These are phyloP conservation scores for Pithys albifrons DNA, from an alignment of 2,113 vertebrate genomes.

Conservation along the genomic window DNA sequence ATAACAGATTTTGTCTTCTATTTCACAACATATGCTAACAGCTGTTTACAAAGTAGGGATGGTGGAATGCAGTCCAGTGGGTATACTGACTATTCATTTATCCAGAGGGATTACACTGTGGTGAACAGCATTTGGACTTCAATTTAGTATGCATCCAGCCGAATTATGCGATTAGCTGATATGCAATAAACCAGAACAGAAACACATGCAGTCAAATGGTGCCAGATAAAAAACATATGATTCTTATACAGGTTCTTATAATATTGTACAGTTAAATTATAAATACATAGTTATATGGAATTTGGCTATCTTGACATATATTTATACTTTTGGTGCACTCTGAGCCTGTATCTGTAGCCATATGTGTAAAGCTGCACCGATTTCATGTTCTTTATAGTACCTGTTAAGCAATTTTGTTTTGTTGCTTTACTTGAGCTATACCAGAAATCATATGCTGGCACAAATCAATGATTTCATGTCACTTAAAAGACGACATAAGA, in stretches of 20 bases:
- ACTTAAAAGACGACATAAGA: neutral
- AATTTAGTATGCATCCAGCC: conserved; percentile 72
- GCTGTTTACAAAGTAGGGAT: conserved; percentile 48
- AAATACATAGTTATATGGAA: neutral
- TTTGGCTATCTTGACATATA: neutral
- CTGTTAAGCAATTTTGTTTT: neutral
- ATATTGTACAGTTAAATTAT: neutral
- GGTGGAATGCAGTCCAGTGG: conserved; percentile 55
- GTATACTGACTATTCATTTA: conserved; percentile 67
- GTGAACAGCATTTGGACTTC: conserved; percentile 65
- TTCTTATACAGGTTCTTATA: neutral
- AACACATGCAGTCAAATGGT: conserved; percentile 58
- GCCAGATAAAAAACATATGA: conserved; percentile 22
- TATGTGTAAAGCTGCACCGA: neutral
- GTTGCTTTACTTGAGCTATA: neutral
- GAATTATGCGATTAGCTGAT: conserved; percentile 70
- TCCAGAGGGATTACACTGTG: conserved; percentile 60
- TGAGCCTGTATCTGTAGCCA: neutral
- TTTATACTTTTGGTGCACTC: neutral
- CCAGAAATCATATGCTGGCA: neutral
- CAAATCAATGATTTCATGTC: neutral
- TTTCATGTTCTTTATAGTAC: neutral
- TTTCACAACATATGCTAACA: conserved; percentile 30
- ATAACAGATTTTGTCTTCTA: conserved; percentile 37
- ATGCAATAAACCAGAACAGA: conserved; percentile 73